Percentiles rank a stretch among this genome's conserved stretches.
phyloP scores from a whole-genome alignment of 2,797 vertebrate genomes.

The Paedocypris micromegethes region DNA sequence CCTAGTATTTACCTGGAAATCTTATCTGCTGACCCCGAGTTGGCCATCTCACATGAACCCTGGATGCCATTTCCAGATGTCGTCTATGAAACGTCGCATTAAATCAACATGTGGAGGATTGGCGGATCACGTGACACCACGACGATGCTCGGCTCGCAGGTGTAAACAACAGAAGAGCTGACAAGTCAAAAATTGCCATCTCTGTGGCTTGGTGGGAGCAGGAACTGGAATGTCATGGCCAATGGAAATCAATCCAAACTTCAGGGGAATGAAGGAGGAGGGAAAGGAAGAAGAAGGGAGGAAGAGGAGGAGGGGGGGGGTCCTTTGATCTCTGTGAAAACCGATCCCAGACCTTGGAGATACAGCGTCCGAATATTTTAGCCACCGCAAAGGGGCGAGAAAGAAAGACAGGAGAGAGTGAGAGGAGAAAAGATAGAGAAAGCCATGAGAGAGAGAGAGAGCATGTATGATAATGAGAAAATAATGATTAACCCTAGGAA shows the following conservation, averaged over 20 bases:
- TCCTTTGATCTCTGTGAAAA: constrained; percentile 76
- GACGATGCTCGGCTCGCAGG: not conserved
- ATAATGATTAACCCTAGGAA: too few species aligned
- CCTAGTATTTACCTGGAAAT: constrained; percentile 37
- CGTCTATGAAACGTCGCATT: constrained; percentile 24
- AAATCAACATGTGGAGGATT: constrained; percentile 28
- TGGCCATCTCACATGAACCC: constrained; percentile 30
- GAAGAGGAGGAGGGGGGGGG: constrained; percentile 56
- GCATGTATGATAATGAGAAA: constrained; percentile 24
- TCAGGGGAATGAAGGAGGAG: constrained; percentile 48
- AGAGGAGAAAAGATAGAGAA: too few species aligned
- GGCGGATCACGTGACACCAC: constrained; percentile 21
- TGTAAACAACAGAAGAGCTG: constrained; percentile 60
- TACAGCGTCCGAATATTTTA: constrained; percentile 60
- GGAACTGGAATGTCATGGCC: constrained; percentile 72
- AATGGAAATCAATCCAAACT: constrained; percentile 77
- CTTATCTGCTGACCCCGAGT: constrained; percentile 33
- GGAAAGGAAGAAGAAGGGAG: constrained; percentile 44
- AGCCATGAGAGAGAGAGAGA: constrained; percentile 43
- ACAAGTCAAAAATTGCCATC: constrained; percentile 62
- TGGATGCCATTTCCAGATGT: constrained; percentile 40
- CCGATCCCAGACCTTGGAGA: constrained; percentile 73
- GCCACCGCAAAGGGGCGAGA: constrained; percentile 59
- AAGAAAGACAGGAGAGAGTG: constrained; percentile 47
- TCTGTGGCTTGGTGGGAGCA: constrained; percentile 62